These are phyloP conservation scores for Clusia tigrina DNA, from an alignment of 2,888 invertebrate genomes.

Conservation along the genomic window DNA sequence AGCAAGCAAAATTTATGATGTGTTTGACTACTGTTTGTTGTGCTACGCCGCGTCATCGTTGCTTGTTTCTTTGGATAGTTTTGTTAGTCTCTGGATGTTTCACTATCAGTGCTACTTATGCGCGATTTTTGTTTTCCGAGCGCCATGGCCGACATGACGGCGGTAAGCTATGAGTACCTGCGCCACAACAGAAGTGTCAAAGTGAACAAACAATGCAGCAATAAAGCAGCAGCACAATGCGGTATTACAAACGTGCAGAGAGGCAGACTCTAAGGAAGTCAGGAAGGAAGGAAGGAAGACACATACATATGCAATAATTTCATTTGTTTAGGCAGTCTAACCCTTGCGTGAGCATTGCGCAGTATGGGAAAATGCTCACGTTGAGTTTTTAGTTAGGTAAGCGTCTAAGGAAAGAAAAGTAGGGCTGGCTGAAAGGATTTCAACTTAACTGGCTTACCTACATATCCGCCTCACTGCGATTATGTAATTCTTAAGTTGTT, in stretches of 20 bases:
- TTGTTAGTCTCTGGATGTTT: no score
- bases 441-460: neutral
- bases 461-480: neutral
- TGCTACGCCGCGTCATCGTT: conserved; percentile 14
- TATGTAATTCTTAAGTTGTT: neutral
- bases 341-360: neutral
- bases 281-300: neutral
- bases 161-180: conserved; percentile 53
- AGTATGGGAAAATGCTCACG: neutral
- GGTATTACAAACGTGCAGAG: neutral
- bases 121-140: no score
- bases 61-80: conserved; percentile 9
- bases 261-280: neutral
- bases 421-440: neutral
- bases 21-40: conserved; percentile 56
- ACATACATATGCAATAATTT: neutral
- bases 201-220: conserved; percentile 44
- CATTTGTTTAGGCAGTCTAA: conserved; percentile 7
- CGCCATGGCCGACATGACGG: no score
- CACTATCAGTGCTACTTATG: no score
- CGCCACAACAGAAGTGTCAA: conserved; percentile 41
- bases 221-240: neutral
- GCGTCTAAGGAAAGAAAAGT: conserved; percentile 29
- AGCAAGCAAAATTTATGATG: conserved; percentile 54
- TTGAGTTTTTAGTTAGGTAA: neutral